These are phyloP conservation scores for Platorchestia sp. DNA, from an alignment of 1,140 invertebrate species.

Conservation along the genomic window DNA sequence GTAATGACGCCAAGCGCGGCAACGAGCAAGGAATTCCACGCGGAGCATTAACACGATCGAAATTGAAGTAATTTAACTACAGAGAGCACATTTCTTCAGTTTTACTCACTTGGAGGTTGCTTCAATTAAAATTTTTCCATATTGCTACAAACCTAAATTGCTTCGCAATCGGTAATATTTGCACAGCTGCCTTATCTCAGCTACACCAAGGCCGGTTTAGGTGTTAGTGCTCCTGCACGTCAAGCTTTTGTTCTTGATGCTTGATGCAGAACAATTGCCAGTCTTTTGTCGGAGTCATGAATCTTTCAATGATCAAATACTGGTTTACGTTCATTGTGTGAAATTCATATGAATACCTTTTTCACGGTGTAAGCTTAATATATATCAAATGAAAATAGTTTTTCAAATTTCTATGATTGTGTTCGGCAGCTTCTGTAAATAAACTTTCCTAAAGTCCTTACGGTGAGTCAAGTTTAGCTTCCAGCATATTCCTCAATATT, in stretches of 20 bases:
- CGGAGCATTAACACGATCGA: not conserved
- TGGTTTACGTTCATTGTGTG: too few species aligned
- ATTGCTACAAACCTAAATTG: too few species aligned
- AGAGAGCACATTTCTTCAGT: not conserved
- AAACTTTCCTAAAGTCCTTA: too few species aligned
- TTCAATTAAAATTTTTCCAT: not conserved
- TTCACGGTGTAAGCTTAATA: too few species aligned
- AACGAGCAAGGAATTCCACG: not conserved
- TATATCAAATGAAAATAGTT: too few species aligned
- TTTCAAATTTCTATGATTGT: too few species aligned
- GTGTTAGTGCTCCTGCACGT: not conserved
- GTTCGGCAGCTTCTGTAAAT: too few species aligned
- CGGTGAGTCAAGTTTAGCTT: too few species aligned
- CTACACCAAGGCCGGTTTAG: not conserved
- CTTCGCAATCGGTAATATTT: not conserved
- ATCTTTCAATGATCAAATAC: too few species aligned
- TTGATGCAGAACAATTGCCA: not conserved
- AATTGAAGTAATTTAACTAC: not conserved
- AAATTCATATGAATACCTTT: too few species aligned
- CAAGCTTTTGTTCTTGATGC: not conserved
- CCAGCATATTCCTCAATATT: too few species aligned
- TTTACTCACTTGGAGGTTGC: not conserved
- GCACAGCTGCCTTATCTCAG: not conserved
- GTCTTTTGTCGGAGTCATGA: not conserved
- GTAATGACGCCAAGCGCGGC: not conserved